These are phyloP conservation scores for Archivesica marissinica DNA, from an alignment of 1,140 invertebrate species.

Conservation along the genomic window DNA sequence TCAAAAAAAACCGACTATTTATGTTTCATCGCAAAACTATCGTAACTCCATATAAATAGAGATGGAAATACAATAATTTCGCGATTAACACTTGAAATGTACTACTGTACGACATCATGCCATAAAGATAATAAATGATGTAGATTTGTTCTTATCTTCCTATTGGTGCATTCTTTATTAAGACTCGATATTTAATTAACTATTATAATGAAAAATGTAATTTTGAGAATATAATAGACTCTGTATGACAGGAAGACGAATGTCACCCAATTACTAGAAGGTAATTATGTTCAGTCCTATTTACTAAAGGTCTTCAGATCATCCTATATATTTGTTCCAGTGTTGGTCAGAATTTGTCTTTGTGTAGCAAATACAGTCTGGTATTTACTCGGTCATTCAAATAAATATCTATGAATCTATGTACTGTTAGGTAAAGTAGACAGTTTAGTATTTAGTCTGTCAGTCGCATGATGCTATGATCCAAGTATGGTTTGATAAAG, in stretches of 20 bases:
- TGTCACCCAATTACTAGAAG: slow-evolving; percentile 25
- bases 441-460: too few species aligned
- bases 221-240: slow-evolving; percentile 29
- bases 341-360: not conserved
- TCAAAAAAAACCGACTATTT: too few species aligned
- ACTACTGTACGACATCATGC: too few species aligned
- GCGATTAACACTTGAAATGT: too few species aligned
- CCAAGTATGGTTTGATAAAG: too few species aligned
- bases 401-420: too few species aligned
- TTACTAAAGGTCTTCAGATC: not conserved
- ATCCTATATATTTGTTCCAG: not conserved
- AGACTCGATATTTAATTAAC: slow-evolving; percentile 32
- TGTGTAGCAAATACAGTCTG: not conserved
- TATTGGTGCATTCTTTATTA: slow-evolving; percentile 10
- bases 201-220: slow-evolving; percentile 29
- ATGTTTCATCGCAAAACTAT: too few species aligned
- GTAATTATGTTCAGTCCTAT: slow-evolving; percentile 11
- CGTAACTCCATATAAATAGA: too few species aligned
- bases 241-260: slow-evolving; percentile 13
- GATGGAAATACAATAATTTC: too few species aligned
- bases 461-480: too few species aligned
- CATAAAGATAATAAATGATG: slow-evolving; percentile 14
- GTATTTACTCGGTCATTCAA: too few species aligned
- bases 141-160: slow-evolving; percentile 10
- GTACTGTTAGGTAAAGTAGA: too few species aligned